Evolutionary conservation across 2,888 invertebrate genomes (phyloP).

Genomic region (Pegoplata infirma): DNA sequence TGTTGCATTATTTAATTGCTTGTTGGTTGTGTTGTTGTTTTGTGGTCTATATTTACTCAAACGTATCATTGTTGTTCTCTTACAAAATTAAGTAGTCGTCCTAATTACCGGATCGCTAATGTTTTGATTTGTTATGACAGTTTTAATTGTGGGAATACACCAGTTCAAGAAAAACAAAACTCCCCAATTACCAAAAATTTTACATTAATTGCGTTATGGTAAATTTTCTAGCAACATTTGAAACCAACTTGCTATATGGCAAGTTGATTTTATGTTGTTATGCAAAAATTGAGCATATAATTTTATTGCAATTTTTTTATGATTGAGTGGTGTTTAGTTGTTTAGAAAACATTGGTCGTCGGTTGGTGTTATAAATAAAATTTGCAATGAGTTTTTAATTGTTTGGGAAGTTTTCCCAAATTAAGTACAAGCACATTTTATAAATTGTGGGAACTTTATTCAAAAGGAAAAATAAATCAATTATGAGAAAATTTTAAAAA

Average conservation of each 20-base stretch:
- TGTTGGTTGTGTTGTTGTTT: constrained; percentile 19
- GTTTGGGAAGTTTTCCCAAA: constrained; percentile 25
- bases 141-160: constrained; percentile 69
- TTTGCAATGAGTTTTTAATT: constrained; percentile 54
- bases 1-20: constrained; percentile 41
- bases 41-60: background rate
- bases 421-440: too few relatives aligned
- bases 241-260: background rate
- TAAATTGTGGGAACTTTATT: constrained; percentile 40
- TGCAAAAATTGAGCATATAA: constrained; percentile 76
- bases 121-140: constrained; percentile 78
- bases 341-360: background rate
- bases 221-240: constrained; percentile 9
- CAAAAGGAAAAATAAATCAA: background rate
- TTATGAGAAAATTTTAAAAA: constrained; percentile 1
- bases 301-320: constrained; percentile 77
- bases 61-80: background rate
- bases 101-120: constrained; percentile 43
- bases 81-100: background rate
- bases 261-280: constrained; percentile 71
- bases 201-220: constrained; percentile 70
- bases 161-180: background rate
- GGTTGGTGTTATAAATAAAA: too few relatives aligned
- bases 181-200: background rate
- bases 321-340: constrained; percentile 67